These are phyloP conservation scores for Corythucha ciliata DNA, from an alignment of 2,888 invertebrate species.

Conservation along the genomic window DNA sequence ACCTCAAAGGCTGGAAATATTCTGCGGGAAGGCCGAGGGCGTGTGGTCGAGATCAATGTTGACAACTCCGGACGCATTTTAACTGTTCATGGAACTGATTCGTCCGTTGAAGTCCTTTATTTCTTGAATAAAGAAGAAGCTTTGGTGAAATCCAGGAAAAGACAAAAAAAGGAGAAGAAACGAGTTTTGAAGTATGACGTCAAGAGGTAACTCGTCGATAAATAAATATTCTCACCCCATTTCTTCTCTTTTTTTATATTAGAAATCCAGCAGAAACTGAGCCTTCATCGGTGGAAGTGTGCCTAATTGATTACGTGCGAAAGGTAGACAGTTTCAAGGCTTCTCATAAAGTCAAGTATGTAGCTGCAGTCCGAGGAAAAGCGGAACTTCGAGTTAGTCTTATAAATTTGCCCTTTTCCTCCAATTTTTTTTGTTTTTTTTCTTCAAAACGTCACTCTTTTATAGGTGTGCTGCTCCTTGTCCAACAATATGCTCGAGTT, in stretches of 20 bases:
- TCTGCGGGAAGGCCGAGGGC: constrained; percentile 65
- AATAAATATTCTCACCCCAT: no score
- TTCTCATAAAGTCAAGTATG: constrained; percentile 50
- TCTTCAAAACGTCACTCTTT: no score
- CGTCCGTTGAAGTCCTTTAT: constrained; percentile 69
- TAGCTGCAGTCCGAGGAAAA: constrained; percentile 59
- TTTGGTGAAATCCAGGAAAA: constrained; percentile 58
- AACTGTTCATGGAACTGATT: constrained; percentile 75
- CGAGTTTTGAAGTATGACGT: constrained; percentile 42
- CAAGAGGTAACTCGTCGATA: no score
- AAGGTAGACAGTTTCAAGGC: constrained; percentile 57
- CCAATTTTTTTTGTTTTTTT: background rate
- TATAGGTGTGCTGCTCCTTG: constrained; percentile 51
- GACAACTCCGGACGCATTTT: constrained; percentile 65
- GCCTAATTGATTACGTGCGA: constrained; percentile 63
- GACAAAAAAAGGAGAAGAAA: constrained; percentile 63
- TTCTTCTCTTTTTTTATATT: no score
- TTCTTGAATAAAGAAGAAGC: constrained; percentile 70
- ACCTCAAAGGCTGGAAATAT: constrained; percentile 72
- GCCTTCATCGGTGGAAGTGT: no score
- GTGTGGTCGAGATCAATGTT: constrained; percentile 63
- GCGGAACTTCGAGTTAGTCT: constrained; percentile 54
- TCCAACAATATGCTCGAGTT: constrained; percentile 68
- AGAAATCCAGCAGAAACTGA: no score
- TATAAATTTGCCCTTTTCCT: background rate